phyloP scores from a whole-genome alignment of 2,888 invertebrate genomes.

The Drosophila atroscutellata region DNA sequence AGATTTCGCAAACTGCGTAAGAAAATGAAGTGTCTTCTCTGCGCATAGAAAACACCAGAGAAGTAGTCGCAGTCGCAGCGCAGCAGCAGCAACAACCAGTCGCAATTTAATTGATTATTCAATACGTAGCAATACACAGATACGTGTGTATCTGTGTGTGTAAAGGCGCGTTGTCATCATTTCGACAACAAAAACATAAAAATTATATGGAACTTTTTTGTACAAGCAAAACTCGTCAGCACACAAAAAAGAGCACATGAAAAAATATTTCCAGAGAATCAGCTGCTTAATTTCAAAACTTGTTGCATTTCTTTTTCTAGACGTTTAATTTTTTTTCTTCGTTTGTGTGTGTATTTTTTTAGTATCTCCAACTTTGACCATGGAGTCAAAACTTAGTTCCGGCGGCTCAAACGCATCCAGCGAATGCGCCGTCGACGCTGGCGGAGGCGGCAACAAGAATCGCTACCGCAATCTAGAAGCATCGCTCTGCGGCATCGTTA shows the following conservation, averaged over 20 bases:
- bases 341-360: neutral
- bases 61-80: conserved; percentile 23
- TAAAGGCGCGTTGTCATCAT: conserved; percentile 38
- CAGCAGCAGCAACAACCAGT: conserved; percentile 33
- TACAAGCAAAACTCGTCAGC: conserved; percentile 64
- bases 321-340: neutral
- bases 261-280: conserved; percentile 40
- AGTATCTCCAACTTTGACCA: conserved; percentile 52
- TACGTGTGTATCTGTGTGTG: conserved; percentile 20
- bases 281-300: conserved; percentile 44
- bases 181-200: conserved; percentile 44
- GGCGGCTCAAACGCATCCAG: conserved; percentile 82
- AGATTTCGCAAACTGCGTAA: conserved; percentile 51
- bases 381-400: conserved; percentile 71
- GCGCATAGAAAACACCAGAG: conserved; percentile 67
- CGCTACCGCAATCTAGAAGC: conserved; percentile 53
- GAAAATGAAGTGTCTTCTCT: conserved; percentile 2
- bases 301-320: conserved; percentile 17
- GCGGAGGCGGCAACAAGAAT: conserved; percentile 28
- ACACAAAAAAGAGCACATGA: conserved; percentile 13
- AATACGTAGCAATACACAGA: conserved; percentile 68
- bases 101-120: conserved; percentile 75
- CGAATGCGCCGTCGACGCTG: conserved; percentile 73
- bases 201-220: conserved; percentile 43
- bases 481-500: conserved; percentile 35